Evolutionary conservation across 2,797 vertebrate genomes (phyloP).

Genomic region (Falco berigora): DNA sequence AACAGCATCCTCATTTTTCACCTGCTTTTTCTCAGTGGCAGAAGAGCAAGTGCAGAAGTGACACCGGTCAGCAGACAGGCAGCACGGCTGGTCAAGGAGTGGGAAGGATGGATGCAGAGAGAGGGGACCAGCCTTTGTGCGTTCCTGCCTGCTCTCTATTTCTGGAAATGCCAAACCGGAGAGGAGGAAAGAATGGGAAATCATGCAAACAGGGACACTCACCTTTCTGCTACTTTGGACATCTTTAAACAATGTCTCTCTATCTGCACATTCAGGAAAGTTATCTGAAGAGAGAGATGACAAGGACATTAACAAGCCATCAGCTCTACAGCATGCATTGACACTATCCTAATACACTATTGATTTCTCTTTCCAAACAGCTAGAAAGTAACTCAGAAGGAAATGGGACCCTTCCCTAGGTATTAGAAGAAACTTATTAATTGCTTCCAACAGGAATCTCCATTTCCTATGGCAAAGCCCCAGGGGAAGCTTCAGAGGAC

Average conservation of each 20-base stretch:
- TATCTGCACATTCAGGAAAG: conserved; percentile 90
- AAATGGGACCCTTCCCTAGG: conserved; percentile 35
- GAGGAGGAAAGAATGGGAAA: not conserved
- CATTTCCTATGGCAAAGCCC: not conserved
- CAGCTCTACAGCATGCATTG: not conserved
- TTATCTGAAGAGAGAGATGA: conserved; percentile 80
- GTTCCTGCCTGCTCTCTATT: not conserved
- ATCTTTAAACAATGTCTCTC: conserved; percentile 98
- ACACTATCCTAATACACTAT: not conserved
- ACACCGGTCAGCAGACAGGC: not conserved
- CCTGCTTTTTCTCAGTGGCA: not conserved
- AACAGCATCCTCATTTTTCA: not conserved
- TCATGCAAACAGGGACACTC: not conserved
- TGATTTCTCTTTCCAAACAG: conserved; percentile 22
- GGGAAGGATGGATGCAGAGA: not conserved
- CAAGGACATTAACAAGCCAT: conserved; percentile 26
- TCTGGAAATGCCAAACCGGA: not conserved
- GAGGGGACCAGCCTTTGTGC: not conserved
- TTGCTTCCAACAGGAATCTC: not conserved
- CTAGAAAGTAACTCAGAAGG: not conserved
- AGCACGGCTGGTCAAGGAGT: not conserved
- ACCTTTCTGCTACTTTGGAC: conserved; percentile 99
- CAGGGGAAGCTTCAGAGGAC: not conserved
- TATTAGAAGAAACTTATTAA: conserved; percentile 3
- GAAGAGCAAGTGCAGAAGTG: not conserved